A percentile compares a stretch with the other conserved stretches of the same genome.
These are phyloP conservation scores for Patagioenas fasciata DNA, from an alignment of 2,113 vertebrate species.

Conservation along the genomic window DNA sequence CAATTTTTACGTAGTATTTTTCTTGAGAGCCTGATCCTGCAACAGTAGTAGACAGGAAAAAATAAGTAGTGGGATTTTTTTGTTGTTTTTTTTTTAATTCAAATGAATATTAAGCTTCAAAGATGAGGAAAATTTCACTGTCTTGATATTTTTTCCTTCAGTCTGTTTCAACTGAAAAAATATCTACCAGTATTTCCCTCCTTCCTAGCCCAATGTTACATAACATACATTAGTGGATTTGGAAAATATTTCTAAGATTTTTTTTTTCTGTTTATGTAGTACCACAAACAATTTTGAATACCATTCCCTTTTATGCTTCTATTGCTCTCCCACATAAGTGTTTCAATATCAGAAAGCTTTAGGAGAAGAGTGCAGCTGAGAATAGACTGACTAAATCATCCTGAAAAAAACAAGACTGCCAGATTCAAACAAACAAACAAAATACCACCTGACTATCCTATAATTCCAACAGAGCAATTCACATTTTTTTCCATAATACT, in stretches of 20 bases:
- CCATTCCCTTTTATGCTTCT: neutral
- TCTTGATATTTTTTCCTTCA: neutral
- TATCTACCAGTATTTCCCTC: neutral
- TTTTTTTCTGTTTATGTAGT: neutral
- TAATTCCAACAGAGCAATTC: neutral
- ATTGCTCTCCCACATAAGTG: neutral
- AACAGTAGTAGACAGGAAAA: neutral
- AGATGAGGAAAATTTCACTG: neutral
- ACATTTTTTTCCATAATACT: neutral
- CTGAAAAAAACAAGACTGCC: neutral
- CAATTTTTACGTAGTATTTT: neutral
- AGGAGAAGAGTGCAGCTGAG: neutral
- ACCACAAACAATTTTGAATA: neutral
- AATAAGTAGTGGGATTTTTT: rapidly evolving
- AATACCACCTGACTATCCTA: neutral
- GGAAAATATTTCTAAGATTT: neutral
- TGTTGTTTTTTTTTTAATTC: neutral
- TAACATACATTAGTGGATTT: neutral
- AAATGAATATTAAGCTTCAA: neutral
- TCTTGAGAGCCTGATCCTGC: neutral
- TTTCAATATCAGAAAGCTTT: neutral
- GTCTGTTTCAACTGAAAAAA: neutral
- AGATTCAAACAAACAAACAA: neutral
- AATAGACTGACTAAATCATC: neutral
- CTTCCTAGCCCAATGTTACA: neutral